Percentiles rank a stretch among this genome's conserved stretches.
Conservation (phyloP, 2,113 vertebrate species). For the Ictalurus furcatus region DNA sequence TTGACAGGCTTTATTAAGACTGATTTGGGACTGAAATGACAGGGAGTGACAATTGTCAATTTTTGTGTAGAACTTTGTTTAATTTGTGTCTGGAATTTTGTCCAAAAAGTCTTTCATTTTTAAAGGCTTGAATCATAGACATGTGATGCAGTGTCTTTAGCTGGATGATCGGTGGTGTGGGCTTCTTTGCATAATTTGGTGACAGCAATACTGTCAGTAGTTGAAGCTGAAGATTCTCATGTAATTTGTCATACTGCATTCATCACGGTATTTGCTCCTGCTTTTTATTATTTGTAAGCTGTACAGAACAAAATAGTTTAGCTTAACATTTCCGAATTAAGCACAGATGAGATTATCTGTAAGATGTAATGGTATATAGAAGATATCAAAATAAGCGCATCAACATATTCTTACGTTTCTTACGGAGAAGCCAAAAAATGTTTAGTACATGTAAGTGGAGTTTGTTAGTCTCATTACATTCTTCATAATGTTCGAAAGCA, state of each 20-base stretch:
- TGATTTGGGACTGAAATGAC: constrained; percentile 27
- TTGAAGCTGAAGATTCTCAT: constrained; percentile 25
- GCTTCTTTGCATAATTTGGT: constrained; percentile 29
- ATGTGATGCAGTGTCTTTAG: constrained; percentile 8
- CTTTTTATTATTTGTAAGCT: constrained; percentile 47
- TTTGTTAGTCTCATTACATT: neutral
- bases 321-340: constrained; percentile 27
- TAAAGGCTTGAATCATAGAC: constrained; percentile 44
- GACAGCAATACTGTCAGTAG: neutral
- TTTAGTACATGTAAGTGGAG: neutral
- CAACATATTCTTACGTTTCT: neutral
- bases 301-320: constrained; percentile 48
- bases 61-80: constrained; percentile 23
- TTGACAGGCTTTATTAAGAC: constrained; percentile 10
- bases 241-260: constrained; percentile 27
- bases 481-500: neutral
- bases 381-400: neutral
- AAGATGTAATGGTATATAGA: neutral
- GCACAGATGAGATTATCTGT: neutral
- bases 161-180: constrained; percentile 26
- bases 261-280: constrained; percentile 31
- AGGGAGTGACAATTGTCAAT: neutral
- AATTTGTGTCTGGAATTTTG: constrained; percentile 25
- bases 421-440: constrained; percentile 6
- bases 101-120: constrained; percentile 27